Base-by-base conservation (phyloP, 1,140 invertebrate genomes). In the Kradibia gibbosae region DNA sequence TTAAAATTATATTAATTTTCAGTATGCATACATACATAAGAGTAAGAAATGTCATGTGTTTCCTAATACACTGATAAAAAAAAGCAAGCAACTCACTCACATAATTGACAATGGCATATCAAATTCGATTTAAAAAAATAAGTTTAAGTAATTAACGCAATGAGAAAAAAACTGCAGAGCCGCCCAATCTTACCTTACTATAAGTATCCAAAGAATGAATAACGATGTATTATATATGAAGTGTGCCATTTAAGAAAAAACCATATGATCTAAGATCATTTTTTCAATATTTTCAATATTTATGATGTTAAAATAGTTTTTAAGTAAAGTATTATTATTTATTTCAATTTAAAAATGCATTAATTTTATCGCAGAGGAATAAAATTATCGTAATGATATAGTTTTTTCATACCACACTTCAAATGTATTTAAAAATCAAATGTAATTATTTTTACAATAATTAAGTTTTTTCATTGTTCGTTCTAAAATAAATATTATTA, bases 11-110 rank as follows among this genome's bases (percentile, higher is more conserved):
- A 65, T 50, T 10, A 81, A 75, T 36, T 55, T 70, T 36, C 10
- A 53, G 2, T 42, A 22, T n/a, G 20, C 53, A 36, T 53, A 77
- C 28, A 22, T n/a, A 10, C 53, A 36, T 53, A 77, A 67, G 36
- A 73, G 4, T 65, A 78, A 70, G 45, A 73, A 20, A 79, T n/a
- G 55, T 36, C 11, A 81, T 67, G 67, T 34, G 22, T 67, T 60
- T 67, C 36, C 53, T 73, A 13, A 67, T 67, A 75, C 72, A 67
- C 39, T 81, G n/a, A 74, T 70, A 45, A 67, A 81, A 55, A 65
- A 60, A 80, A 74, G 72, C 72, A 81, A 81, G 79, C 72, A 22
- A 80, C 22, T 81, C 15, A 57, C 22, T 80, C 75, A 67, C 36
- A 60, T 71, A 13, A 75, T 65, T n/a, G 55, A 60, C 57, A 70